A percentile compares a stretch with the other conserved stretches of the same genome.
These are phyloP conservation scores for Drosophila rhopaloa DNA, from an alignment of 1,140 invertebrate species.

Conservation along the genomic window DNA sequence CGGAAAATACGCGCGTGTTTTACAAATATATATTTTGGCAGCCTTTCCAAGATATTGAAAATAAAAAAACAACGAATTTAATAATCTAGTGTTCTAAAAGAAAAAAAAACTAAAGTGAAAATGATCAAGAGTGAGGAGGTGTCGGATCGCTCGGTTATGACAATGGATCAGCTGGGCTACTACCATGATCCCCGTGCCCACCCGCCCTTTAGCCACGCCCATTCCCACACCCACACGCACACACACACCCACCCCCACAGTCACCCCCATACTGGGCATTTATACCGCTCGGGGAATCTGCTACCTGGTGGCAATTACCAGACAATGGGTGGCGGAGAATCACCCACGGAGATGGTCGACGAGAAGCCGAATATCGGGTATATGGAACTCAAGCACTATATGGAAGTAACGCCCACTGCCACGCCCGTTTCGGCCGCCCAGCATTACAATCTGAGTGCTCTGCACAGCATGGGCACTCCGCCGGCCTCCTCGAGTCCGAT, in stretches of 20 bases:
- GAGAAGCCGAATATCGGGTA: constrained; percentile 76
- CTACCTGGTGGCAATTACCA: constrained; percentile 65
- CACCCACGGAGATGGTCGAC: constrained; percentile 72
- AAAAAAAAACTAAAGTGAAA: constrained; percentile 15
- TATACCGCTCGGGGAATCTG: constrained; percentile 68
- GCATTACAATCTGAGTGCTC: constrained; percentile 53
- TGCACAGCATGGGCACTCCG: constrained; percentile 74
- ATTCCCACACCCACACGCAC: constrained; percentile 28
- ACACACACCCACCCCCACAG: constrained; percentile 39
- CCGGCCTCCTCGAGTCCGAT: constrained; percentile 77
- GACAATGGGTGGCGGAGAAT: constrained; percentile 55
- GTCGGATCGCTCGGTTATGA: constrained; percentile 61
- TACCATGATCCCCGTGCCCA: constrained; percentile 50
- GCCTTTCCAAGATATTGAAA: no score
- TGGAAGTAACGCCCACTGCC: constrained; percentile 48
- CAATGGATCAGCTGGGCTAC: constrained; percentile 59
- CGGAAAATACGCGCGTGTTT: constrained; percentile 9
- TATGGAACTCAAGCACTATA: constrained; percentile 78
- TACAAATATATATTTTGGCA: background rate
- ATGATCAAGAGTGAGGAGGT: constrained; percentile 84
- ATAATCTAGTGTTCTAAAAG: background rate
- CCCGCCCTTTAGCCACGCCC: constrained; percentile 25
- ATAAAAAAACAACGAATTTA: background rate
- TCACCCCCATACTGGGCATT: constrained; percentile 32
- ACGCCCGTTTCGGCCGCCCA: constrained; percentile 50